Percentiles rank a stretch among this genome's conserved stretches.
These are phyloP conservation scores for Coilia nasus DNA, from an alignment of 2,797 vertebrate genomes.

Conservation along the genomic window DNA sequence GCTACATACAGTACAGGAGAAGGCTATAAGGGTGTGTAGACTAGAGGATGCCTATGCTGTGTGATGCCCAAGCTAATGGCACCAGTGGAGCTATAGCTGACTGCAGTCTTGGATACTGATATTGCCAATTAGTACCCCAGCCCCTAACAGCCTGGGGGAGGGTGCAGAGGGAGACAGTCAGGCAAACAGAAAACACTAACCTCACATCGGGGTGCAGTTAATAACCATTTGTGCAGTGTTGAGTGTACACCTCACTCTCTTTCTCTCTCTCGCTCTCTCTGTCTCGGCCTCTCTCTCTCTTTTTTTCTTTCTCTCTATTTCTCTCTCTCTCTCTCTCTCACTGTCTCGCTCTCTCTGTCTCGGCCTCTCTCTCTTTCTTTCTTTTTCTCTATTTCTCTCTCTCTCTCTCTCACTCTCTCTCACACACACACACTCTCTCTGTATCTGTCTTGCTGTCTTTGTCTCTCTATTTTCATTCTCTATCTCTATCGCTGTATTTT, in stretches of 20 bases:
- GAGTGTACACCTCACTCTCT: background rate
- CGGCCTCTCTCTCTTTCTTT: background rate
- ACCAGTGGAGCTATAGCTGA: background rate
- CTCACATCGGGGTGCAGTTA: background rate
- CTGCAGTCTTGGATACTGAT: conserved; percentile 10
- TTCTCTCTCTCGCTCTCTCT: too few relatives aligned
- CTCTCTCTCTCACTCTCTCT: too few relatives aligned
- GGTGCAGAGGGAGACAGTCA: background rate
- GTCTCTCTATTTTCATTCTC: background rate
- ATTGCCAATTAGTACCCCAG: conserved; percentile 19
- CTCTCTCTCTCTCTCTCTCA: background rate
- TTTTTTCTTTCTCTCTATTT: too few relatives aligned
- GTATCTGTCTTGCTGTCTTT: background rate
- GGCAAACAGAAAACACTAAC: conserved; percentile 15
- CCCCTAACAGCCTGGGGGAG: conserved; percentile 18
- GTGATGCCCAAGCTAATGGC: conserved; percentile 9
- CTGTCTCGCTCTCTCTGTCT: too few relatives aligned
- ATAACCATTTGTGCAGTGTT: conserved; percentile 13
- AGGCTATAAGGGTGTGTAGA: background rate
- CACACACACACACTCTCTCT: background rate
- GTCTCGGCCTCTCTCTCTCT: background rate
- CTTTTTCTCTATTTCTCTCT: background rate
- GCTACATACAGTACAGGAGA: background rate
- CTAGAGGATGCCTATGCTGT: background rate
- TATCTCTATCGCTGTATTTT: background rate